Conservation (phyloP, 2,888 invertebrate species). For the Hirtodrosophila alboralis region DNA sequence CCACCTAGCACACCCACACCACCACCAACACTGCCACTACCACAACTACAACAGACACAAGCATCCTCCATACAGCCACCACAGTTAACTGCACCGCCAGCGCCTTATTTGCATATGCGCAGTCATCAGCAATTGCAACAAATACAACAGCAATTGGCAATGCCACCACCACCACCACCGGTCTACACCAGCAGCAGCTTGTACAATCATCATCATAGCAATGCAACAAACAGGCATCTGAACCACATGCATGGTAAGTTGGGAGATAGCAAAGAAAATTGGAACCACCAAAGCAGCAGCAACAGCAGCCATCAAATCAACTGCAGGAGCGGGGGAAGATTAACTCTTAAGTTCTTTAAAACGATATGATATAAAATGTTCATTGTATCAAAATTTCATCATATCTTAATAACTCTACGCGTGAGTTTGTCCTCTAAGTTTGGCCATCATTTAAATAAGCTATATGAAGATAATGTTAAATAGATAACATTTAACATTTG, state of each 20-base stretch:
- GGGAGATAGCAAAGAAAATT: constrained; percentile 6
- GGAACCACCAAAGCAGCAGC: constrained; percentile 35
- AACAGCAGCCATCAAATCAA: constrained; percentile 1
- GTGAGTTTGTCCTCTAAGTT: no score
- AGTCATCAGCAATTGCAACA: constrained; percentile 63
- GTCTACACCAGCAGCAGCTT: constrained; percentile 61
- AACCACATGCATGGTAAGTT: constrained; percentile 81
- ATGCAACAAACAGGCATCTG: constrained; percentile 55
- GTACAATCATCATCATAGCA: constrained; percentile 64
- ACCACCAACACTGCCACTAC: constrained; percentile 47
- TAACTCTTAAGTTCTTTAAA: background rate
- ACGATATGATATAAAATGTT: no score
- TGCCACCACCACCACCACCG: constrained; percentile 69
- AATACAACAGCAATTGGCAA: constrained; percentile 64
- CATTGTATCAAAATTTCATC: no score
- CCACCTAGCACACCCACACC: constrained; percentile 71
- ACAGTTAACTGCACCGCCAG: constrained; percentile 61
- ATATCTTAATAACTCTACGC: no score
- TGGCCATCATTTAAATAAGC: no score
- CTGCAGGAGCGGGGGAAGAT: constrained; percentile 12
- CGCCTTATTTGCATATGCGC: constrained; percentile 69
- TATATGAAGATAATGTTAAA: no score
- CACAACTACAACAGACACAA: constrained; percentile 40
- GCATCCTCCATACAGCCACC: constrained; percentile 40
- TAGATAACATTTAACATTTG: no score